These are phyloP conservation scores for Falco rusticolus DNA, from an alignment of 2,797 vertebrate species.

Conservation along the genomic window DNA sequence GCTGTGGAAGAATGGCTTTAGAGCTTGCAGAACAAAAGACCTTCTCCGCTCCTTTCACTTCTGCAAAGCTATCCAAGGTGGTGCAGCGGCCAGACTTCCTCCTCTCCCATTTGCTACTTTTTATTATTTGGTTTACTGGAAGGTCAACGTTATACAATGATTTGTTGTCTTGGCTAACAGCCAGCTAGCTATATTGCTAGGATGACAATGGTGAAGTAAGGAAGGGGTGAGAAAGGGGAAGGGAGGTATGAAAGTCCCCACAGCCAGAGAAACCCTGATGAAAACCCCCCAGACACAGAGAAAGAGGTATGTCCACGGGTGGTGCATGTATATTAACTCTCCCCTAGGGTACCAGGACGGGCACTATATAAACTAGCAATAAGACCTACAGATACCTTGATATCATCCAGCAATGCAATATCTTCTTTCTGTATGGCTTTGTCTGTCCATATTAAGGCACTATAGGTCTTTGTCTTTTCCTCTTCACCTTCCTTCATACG, in stretches of 20 bases:
- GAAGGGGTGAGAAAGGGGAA: neutral
- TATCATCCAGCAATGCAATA: slow-evolving; percentile 84
- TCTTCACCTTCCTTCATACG: slow-evolving; percentile 98
- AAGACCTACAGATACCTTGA: slow-evolving; percentile 82
- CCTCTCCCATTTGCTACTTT: neutral
- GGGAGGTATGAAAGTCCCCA: neutral
- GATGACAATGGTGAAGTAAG: neutral
- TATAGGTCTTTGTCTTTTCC: slow-evolving; percentile 96
- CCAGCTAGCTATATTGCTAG: neutral
- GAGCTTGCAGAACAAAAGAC: neutral
- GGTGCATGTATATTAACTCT: neutral
- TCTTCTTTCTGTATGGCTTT: slow-evolving; percentile 84
- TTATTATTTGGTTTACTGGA: neutral
- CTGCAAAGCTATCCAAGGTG: neutral
- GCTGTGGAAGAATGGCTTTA: neutral
- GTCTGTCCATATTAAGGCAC: slow-evolving; percentile 92
- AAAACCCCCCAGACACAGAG: neutral
- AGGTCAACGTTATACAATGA: neutral
- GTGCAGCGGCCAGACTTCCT: neutral
- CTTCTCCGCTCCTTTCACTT: neutral
- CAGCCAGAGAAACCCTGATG: neutral
- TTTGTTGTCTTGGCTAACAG: neutral
- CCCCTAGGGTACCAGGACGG: neutral
- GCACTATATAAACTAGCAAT: neutral
- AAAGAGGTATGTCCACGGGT: neutral